These are phyloP conservation scores for Dreissena polymorpha DNA, from an alignment of 1,140 invertebrate genomes.

Conservation along the genomic window DNA sequence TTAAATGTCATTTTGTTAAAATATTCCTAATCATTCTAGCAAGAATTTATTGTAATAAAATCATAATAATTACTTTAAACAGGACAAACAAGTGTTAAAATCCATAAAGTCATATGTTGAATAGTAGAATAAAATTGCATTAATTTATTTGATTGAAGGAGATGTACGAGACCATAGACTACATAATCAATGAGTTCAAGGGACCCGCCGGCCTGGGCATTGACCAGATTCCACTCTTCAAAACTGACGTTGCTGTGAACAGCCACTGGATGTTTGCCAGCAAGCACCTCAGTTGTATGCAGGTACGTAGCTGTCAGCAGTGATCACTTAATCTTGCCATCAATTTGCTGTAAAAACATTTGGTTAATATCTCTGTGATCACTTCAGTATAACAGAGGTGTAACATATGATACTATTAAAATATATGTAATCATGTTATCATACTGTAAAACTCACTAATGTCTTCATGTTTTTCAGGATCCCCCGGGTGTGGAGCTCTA, in stretches of 20 bases:
- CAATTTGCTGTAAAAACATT: no score
- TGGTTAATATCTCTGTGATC: no score
- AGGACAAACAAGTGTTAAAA: no score
- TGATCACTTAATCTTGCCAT: no score
- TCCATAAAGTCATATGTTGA: background rate
- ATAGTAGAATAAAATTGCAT: background rate
- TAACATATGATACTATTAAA: no score
- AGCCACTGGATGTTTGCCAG: background rate
- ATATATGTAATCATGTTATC: no score
- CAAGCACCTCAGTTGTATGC: constrained; percentile 7
- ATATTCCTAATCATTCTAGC: no score
- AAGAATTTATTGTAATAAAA: no score
- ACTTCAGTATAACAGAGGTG: no score
- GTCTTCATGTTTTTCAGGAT: background rate
- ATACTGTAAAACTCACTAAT: background rate
- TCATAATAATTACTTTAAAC: no score
- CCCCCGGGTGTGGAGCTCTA: background rate
- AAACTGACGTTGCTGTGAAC: background rate
- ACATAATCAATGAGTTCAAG: background rate
- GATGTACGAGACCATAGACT: background rate
- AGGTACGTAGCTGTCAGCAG: background rate
- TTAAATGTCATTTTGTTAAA: no score
- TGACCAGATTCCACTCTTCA: background rate
- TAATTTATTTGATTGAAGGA: constrained; percentile 3
- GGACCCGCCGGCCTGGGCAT: background rate